phyloP scores from a whole-genome alignment of 2,888 invertebrate genomes.

The Tricholauxania praeusta region DNA sequence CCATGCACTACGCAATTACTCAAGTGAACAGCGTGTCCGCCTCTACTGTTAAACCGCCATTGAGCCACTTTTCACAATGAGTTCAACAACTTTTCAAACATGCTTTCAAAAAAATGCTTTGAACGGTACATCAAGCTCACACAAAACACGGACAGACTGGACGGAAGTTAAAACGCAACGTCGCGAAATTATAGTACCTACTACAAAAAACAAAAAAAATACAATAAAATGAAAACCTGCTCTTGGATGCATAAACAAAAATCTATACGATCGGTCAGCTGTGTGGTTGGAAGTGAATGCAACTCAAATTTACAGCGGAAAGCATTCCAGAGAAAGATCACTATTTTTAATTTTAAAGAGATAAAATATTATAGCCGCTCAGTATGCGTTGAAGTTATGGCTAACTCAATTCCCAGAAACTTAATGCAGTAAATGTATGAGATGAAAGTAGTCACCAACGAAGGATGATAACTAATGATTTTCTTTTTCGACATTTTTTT shows the following conservation, averaged over 20 bases:
- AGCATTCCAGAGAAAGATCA: not conserved
- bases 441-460: no score
- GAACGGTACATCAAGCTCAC: slow-evolving; percentile 23
- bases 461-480: no score
- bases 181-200: slow-evolving; percentile 22
- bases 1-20: slow-evolving; percentile 3
- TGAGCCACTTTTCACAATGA: slow-evolving; percentile 18
- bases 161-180: slow-evolving; percentile 10
- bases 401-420: no score
- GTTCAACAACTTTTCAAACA: slow-evolving; percentile 27
- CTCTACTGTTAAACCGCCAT: not conserved
- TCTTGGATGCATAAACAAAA: not conserved
- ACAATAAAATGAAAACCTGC: slow-evolving; percentile 20
- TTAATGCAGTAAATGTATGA: no score
- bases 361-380: no score
- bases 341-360: no score
- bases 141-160: not conserved
- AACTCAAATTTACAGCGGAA: not conserved
- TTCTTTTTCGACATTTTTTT: no score
- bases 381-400: no score
- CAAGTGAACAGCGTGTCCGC: slow-evolving; percentile 18
- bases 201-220: slow-evolving; percentile 26
- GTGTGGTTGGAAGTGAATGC: not conserved
- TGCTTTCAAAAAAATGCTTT: slow-evolving; percentile 1
- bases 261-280: not conserved